These are phyloP conservation scores for Drosophila repletoides DNA, from an alignment of 1,140 invertebrate species.

Conservation along the genomic window DNA sequence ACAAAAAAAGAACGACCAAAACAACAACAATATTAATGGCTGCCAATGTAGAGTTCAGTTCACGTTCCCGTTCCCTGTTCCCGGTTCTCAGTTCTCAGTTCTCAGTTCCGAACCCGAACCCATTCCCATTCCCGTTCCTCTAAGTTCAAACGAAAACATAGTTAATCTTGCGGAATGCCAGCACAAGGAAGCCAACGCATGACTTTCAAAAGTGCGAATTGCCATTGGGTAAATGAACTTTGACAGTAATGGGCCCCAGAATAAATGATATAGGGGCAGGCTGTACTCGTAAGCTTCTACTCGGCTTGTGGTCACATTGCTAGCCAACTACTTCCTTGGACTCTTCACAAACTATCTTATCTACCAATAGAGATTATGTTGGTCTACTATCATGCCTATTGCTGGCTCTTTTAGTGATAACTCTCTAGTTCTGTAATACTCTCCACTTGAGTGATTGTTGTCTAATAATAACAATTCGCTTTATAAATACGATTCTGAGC, in stretches of 20 bases:
- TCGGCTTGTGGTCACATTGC: not conserved
- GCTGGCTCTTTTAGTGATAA: slow-evolving; percentile 1
- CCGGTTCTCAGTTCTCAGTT: not conserved
- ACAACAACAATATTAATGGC: slow-evolving; percentile 67
- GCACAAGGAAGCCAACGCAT: slow-evolving; percentile 43
- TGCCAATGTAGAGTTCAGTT: slow-evolving; percentile 67
- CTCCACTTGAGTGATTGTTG: slow-evolving; percentile 13
- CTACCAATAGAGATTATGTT: slow-evolving; percentile 8
- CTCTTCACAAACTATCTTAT: slow-evolving; percentile 31
- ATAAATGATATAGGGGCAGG: slow-evolving; percentile 4
- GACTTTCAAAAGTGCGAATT: slow-evolving; percentile 33
- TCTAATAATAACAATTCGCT: not conserved
- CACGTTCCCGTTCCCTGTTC: slow-evolving; percentile 6
- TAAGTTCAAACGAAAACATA: slow-evolving; percentile 61
- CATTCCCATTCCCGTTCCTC: not conserved
- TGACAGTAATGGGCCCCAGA: slow-evolving; percentile 46
- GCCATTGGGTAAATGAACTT: slow-evolving; percentile 64
- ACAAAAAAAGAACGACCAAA: slow-evolving; percentile 18
- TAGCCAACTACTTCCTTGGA: no score
- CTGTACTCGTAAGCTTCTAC: not conserved
- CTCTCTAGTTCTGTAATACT: not conserved
- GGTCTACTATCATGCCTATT: slow-evolving; percentile 14
- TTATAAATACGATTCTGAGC: no score
- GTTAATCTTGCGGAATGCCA: slow-evolving; percentile 52
- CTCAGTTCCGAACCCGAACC: no score